Evolutionary conservation across 2,113 vertebrate genomes (phyloP).

Genomic region (Himantopus leucocephalus): DNA sequence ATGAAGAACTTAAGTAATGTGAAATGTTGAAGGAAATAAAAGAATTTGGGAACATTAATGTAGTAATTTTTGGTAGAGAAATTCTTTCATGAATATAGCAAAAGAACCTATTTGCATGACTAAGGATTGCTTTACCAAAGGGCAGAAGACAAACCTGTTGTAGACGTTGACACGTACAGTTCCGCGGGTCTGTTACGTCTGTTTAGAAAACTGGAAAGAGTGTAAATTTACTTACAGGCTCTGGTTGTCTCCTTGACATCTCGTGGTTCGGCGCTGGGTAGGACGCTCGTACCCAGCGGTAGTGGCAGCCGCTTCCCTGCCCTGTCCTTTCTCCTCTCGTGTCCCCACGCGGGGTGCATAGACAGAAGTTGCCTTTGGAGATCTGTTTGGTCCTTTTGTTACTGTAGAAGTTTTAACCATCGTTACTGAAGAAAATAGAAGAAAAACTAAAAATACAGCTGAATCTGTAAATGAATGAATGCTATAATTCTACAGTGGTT

Average conservation of each 20-base stretch:
- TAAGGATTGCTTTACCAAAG: not conserved
- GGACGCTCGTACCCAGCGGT: not conserved
- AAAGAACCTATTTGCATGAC: not conserved
- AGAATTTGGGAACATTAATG: not conserved
- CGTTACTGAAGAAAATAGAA: not conserved
- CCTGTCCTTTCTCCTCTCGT: too few relatives aligned
- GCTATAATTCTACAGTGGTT: not conserved
- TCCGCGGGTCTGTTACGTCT: not conserved
- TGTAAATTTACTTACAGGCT: not conserved
- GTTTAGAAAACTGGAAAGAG: not conserved
- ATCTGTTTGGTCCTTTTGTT: not conserved
- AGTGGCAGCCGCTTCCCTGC: not conserved
- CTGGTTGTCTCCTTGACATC: not conserved
- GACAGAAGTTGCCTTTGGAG: not conserved
- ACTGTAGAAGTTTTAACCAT: not conserved
- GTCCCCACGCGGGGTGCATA: rapidly evolving
- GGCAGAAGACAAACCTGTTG: not conserved
- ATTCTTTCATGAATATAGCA: constrained; percentile 2
- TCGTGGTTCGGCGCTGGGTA: not conserved
- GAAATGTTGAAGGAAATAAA: not conserved
- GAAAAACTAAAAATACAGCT: not conserved
- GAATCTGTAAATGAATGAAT: not conserved
- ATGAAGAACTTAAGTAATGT: not conserved
- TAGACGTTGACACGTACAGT: not conserved
- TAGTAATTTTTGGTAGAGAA: not conserved